Percentiles rank a stretch among this genome's conserved stretches.
Evolutionary conservation across 2,888 invertebrate genomes (phyloP).

Genomic region (Phalera bucephala): DNA sequence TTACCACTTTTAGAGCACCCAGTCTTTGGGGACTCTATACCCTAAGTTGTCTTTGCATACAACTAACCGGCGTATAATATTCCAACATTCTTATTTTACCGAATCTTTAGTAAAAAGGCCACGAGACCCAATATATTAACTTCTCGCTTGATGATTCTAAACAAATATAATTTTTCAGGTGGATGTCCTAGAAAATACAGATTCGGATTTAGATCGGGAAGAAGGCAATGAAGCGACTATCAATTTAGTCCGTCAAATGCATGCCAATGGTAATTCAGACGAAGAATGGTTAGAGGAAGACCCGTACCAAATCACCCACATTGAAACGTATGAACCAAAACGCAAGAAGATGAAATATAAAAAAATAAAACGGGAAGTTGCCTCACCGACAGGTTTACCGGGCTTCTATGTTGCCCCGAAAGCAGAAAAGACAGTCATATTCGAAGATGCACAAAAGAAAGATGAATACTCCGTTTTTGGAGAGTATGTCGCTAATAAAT

Average conservation of each 20-base stretch:
- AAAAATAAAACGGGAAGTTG: conserved; percentile 63
- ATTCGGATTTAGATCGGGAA: conserved; percentile 49
- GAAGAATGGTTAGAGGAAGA: conserved; percentile 77
- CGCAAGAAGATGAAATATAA: conserved; percentile 53
- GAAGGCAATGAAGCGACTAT: conserved; percentile 51
- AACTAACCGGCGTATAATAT: no score
- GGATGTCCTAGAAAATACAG: conserved; percentile 47
- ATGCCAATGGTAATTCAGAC: conserved; percentile 50
- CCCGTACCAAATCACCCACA: conserved; percentile 49
- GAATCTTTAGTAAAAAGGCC: no score
- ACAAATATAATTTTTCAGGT: conserved; percentile 50
- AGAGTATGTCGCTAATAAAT: conserved; percentile 71
- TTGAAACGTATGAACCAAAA: conserved; percentile 55
- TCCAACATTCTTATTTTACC: no score
- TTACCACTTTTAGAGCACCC: no score
- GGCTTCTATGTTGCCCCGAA: conserved; percentile 41
- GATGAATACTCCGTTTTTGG: conserved; percentile 72
- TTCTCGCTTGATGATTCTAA: no score
- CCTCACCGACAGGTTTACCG: conserved; percentile 48
- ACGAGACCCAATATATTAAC: no score
- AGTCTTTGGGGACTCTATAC: no score
- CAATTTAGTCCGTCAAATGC: conserved; percentile 62
- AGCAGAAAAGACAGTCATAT: conserved; percentile 33
- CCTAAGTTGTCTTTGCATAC: no score
- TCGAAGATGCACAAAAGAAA: conserved; percentile 40